phyloP scores from a whole-genome alignment of 2,113 vertebrate species.

The Psilopogon haemacephalus region DNA sequence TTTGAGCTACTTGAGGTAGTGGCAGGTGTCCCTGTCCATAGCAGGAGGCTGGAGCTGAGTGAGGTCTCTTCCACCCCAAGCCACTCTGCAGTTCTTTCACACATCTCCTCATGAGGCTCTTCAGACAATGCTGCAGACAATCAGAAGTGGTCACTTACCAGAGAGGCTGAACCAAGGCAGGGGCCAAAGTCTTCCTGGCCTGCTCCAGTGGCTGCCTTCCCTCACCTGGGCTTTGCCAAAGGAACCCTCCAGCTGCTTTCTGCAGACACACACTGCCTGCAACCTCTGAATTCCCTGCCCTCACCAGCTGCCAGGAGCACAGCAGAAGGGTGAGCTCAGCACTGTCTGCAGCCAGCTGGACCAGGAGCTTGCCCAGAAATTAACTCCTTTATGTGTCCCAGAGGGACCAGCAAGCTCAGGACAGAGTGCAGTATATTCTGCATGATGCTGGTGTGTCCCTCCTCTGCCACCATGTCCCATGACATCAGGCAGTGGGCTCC shows the following conservation, averaged over 20 bases:
- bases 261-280: neutral
- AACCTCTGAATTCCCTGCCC: neutral
- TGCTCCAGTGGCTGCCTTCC: neutral
- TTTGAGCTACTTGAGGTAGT: too few relatives aligned
- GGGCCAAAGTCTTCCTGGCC: neutral
- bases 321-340: neutral
- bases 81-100: too few relatives aligned
- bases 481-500: neutral
- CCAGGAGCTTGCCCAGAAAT: neutral
- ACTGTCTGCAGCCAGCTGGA: neutral
- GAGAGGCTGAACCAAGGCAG: neutral
- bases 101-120: rapidly evolving
- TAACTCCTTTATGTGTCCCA: neutral
- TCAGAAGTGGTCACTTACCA: neutral
- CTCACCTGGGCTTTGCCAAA: neutral
- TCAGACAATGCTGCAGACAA: neutral
- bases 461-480: neutral
- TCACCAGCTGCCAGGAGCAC: neutral
- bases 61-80: too few relatives aligned
- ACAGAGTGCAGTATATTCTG: neutral
- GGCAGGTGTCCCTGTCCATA: too few relatives aligned
- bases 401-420: rapidly evolving
- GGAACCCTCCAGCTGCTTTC: neutral
- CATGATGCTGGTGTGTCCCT: rapidly evolving
- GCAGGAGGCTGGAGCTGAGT: too few relatives aligned